Evolutionary conservation across 2,113 vertebrate genomes (phyloP).

Genomic region (Pedetes capensis): DNA sequence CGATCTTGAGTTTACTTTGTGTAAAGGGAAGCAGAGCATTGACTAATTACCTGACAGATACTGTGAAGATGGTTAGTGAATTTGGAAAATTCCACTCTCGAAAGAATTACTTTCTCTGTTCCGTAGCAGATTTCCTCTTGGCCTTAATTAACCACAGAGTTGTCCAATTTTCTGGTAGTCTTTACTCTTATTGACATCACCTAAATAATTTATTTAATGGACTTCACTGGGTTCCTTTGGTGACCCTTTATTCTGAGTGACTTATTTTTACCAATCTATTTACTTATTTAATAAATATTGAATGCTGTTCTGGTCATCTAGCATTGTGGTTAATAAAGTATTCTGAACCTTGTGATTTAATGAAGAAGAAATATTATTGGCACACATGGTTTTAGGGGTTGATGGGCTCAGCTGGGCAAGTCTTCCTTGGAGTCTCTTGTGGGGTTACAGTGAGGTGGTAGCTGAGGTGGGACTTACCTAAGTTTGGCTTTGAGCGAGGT

Average conservation of each 20-base stretch:
- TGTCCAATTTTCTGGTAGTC: slow-evolving; percentile 64
- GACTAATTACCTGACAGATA: slow-evolving; percentile 55
- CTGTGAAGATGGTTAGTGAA: slow-evolving; percentile 63
- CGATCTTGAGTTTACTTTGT: slow-evolving; percentile 47
- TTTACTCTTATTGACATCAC: slow-evolving; percentile 36
- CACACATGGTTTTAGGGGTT: neutral
- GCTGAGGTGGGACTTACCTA: neutral
- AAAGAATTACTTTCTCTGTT: slow-evolving; percentile 67
- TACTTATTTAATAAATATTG: slow-evolving; percentile 11
- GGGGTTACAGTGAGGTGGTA: neutral
- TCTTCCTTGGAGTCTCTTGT: neutral
- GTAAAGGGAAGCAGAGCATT: slow-evolving; percentile 56
- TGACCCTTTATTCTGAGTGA: slow-evolving; percentile 39
- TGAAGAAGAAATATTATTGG: neutral
- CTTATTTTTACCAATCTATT: neutral
- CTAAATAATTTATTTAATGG: slow-evolving; percentile 58
- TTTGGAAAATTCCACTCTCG: slow-evolving; percentile 75
- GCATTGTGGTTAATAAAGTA: neutral
- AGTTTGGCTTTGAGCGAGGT: neutral
- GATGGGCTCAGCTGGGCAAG: neutral
- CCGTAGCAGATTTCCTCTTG: slow-evolving; percentile 74
- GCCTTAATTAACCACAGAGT: slow-evolving; percentile 56
- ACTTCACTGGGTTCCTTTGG: slow-evolving; percentile 34
- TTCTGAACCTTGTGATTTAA: neutral
- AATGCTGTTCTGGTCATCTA: neutral